These are phyloP conservation scores for Brenthis ino DNA, from an alignment of 2,888 invertebrate species.

Conservation along the genomic window DNA sequence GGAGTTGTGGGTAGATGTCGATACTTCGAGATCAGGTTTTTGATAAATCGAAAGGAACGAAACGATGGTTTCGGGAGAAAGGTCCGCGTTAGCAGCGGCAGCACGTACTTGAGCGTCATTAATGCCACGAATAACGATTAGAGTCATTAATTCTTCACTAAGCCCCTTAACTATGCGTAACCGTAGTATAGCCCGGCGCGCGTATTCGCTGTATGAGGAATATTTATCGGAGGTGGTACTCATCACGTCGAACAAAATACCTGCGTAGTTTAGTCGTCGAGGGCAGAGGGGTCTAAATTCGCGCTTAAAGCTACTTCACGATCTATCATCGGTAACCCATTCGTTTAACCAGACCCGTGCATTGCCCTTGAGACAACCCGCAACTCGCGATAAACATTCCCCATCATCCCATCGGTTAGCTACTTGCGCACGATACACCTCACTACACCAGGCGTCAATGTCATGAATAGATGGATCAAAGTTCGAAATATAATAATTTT, in stretches of 20 bases:
- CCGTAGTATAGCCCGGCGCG: constrained; percentile 42
- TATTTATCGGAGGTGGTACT: constrained; percentile 40
- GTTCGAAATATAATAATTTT: constrained; percentile 30
- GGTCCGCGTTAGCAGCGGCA: constrained; percentile 42
- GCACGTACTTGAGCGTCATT: constrained; percentile 40
- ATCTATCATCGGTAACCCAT: constrained; percentile 41
- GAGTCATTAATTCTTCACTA: constrained; percentile 40
- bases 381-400: constrained; percentile 40
- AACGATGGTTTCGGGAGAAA: constrained; percentile 15
- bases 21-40: background rate
- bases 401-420: constrained; percentile 39
- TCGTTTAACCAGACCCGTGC: constrained; percentile 42
- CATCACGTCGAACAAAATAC: constrained; percentile 41
- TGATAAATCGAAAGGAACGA: background rate
- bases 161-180: constrained; percentile 42
- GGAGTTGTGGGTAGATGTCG: background rate
- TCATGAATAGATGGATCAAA: constrained; percentile 43
- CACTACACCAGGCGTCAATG: constrained; percentile 42
- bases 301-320: constrained; percentile 42
- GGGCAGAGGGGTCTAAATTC: constrained; percentile 44
- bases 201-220: constrained; percentile 46
- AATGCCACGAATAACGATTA: constrained; percentile 40
- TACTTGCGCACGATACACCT: constrained; percentile 40
- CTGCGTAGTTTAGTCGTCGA: constrained; percentile 36
- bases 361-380: constrained; percentile 37